A percentile compares a stretch with the other conserved stretches of the same genome.
These are phyloP conservation scores for Battus philenor DNA, from an alignment of 1,140 invertebrate species.

Conservation along the genomic window DNA sequence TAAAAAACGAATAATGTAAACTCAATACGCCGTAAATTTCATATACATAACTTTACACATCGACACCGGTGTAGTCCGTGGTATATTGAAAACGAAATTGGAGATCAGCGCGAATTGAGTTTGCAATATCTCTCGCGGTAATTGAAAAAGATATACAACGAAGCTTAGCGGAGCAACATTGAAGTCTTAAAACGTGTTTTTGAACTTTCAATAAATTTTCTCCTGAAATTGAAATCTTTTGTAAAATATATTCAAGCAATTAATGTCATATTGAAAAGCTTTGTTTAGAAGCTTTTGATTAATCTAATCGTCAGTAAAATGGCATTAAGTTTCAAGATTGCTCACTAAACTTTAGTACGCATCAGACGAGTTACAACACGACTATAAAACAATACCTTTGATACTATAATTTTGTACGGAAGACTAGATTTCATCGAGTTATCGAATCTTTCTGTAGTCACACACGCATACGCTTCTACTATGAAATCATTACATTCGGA, in stretches of 20 bases:
- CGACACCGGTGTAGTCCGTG: not conserved
- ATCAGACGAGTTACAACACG: constrained; percentile 35
- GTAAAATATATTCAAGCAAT: too few relatives aligned
- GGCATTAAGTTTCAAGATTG: constrained; percentile 36
- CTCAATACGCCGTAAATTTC: constrained; percentile 10
- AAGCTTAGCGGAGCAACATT: constrained; percentile 6
- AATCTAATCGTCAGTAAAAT: too few relatives aligned
- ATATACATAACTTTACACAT: not conserved
- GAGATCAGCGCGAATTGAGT: constrained; percentile 16
- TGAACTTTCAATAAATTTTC: too few relatives aligned
- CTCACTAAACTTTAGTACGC: constrained; percentile 30
- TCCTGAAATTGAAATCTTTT: too few relatives aligned
- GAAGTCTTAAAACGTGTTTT: constrained; percentile 3
- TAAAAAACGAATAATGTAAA: constrained; percentile 12
- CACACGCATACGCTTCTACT: too few relatives aligned
- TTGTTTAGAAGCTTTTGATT: too few relatives aligned
- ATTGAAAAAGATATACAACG: constrained; percentile 10
- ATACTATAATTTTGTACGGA: too few relatives aligned
- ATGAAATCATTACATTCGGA: too few relatives aligned
- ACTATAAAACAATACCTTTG: too few relatives aligned
- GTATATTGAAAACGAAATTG: constrained; percentile 13
- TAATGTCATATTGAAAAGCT: too few relatives aligned
- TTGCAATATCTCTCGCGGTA: constrained; percentile 11
- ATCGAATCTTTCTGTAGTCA: too few relatives aligned
- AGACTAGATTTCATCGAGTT: too few relatives aligned